Base-by-base conservation (phyloP, 2,113 vertebrate genomes). In the Hydropotes inermis region DNA sequence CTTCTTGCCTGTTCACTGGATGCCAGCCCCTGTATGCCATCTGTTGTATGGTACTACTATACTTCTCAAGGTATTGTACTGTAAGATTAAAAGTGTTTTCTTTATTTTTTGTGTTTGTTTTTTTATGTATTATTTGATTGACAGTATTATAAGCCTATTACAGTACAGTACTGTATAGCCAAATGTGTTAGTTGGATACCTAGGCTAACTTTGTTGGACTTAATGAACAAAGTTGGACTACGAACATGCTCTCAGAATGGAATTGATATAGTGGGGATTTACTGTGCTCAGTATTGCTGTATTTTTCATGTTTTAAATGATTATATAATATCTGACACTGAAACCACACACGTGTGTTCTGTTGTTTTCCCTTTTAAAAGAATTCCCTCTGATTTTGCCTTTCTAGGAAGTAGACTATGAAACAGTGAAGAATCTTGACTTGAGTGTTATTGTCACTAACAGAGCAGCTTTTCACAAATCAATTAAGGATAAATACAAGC, bases 401-500 rank as follows among this genome's bases (percentile, higher is more conserved):
- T 85, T 84, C 33, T 87, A 99, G 99, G 98, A 98, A 81, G 89
- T 99, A 54, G 98, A 99, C 98, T 99, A 99, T 95, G 99, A 99
- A 98, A 82, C 98, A 94, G 86, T 98, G 70, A 97, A 98, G 96
- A 98, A 36, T 79, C 85, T 98, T 16, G 94, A 99, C 50, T 96
- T 99, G 86, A 98, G 97, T 12, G 7, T 99, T 54, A 64, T 98
- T 70, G 98, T 99, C 92, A 98, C 98, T 87, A 99, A 99, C 87
- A 99, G 98, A 98, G 99, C 99, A 57, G 96, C 98, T 83, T 99
- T 99, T 96, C 99, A 99, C 97, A 98, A 99, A 74, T 99, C 99
- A 0, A 27, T 99, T 94, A 97, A 74, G 90, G 25, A 25, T 64
- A 98, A 87, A 36, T 98, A 97, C 2, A 98, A 98, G 88, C 86